A percentile compares a stretch with the other conserved stretches of the same genome.
Evolutionary conservation across 2,113 vertebrate genomes (phyloP).

Genomic region (Chlamydotis undulata): DNA sequence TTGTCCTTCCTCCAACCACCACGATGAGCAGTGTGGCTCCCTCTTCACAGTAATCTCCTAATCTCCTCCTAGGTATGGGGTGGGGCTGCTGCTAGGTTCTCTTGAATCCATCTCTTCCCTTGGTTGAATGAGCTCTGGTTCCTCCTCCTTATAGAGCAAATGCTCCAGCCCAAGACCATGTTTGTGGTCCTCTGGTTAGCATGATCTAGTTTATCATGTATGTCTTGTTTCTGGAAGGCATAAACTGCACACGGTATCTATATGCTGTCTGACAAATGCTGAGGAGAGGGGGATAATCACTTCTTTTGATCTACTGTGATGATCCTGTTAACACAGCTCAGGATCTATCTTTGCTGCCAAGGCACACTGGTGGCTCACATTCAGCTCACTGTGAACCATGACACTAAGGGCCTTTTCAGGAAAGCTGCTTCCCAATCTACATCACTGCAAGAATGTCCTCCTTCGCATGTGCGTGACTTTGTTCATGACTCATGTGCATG

Average conservation of each 20-base stretch:
- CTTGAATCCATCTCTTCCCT: neutral
- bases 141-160: neutral
- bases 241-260: neutral
- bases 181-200: neutral
- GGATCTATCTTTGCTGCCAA: neutral
- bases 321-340: neutral
- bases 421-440: neutral
- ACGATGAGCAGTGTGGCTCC: rapidly evolving
- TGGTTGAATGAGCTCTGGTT: neutral
- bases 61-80: neutral
- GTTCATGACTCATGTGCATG: no score
- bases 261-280: neutral
- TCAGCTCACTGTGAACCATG: neutral
- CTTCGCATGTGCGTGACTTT: neutral
- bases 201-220: neutral
- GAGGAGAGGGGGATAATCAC: neutral
- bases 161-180: neutral
- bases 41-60: neutral
- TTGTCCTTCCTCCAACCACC: neutral
- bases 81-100: neutral
- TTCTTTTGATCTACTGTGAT: neutral
- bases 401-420: neutral
- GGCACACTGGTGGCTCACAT: neutral
- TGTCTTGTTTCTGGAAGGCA: neutral
- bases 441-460: neutral